These are phyloP conservation scores for Octomys mimax DNA, from an alignment of 2,797 vertebrate species.

Conservation along the genomic window DNA sequence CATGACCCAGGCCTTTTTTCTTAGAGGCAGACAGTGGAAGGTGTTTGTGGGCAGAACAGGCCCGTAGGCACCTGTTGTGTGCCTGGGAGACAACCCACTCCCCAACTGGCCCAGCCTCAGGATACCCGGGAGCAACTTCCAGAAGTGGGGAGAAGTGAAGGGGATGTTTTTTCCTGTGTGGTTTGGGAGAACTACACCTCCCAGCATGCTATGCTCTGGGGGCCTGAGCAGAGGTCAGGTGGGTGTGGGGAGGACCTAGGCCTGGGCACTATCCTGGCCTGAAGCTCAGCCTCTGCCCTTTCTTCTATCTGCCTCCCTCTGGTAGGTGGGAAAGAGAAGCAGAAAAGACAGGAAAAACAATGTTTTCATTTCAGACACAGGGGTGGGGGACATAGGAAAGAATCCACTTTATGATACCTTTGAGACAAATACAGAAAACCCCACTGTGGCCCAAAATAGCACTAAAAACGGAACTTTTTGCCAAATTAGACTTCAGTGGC, in stretches of 20 bases:
- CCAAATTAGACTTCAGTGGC: slow-evolving; percentile 89
- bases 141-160: neutral
- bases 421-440: slow-evolving; percentile 89
- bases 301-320: slow-evolving; percentile 79
- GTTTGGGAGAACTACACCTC: neutral
- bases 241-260: no score
- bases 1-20: neutral
- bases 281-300: slow-evolving; percentile 68
- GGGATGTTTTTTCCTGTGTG: no score
- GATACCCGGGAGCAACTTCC: neutral
- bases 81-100: neutral
- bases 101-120: neutral
- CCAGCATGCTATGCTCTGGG: neutral
- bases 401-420: slow-evolving; percentile 89
- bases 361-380: slow-evolving; percentile 87
- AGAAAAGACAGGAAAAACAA: slow-evolving; percentile 80
- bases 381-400: slow-evolving; percentile 54
- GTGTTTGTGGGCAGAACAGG: neutral
- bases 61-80: neutral
- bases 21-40: neutral
- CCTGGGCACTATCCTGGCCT: neutral
- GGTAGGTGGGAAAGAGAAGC: slow-evolving; percentile 81
- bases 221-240: neutral
- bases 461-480: slow-evolving; percentile 89
- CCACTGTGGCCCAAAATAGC: slow-evolving; percentile 89